These are phyloP conservation scores for Pheosia tremula DNA, from an alignment of 2,888 invertebrate genomes.

Conservation along the genomic window DNA sequence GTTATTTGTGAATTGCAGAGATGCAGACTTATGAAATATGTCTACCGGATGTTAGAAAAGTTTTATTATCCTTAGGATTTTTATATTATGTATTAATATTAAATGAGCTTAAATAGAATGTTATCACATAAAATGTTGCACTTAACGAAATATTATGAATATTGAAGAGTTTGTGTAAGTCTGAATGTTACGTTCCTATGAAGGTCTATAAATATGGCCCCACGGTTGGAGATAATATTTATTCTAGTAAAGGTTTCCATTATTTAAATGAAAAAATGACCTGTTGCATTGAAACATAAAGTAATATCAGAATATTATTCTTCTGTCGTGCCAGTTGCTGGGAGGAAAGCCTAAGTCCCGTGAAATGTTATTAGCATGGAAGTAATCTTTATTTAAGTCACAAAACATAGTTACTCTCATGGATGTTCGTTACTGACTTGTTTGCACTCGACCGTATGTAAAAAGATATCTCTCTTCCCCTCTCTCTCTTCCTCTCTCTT, in stretches of 20 bases:
- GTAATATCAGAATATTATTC: not conserved
- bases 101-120: constrained; percentile 38
- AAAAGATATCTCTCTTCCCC: too few relatives aligned
- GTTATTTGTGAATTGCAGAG: constrained; percentile 19
- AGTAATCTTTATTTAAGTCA: too few relatives aligned
- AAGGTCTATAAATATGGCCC: constrained; percentile 39
- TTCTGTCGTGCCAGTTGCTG: too few relatives aligned
- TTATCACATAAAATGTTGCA: constrained; percentile 26
- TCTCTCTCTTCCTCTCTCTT: too few relatives aligned
- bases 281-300: constrained; percentile 20
- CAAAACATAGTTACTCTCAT: too few relatives aligned
- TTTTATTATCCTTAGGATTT: constrained; percentile 21
- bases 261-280: constrained; percentile 9
- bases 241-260: not conserved
- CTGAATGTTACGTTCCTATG: constrained; percentile 42
- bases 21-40: constrained; percentile 11
- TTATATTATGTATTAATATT: constrained; percentile 27
- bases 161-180: constrained; percentile 32
- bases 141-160: constrained; percentile 27
- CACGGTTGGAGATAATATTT: constrained; percentile 17
- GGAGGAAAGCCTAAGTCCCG: too few relatives aligned
- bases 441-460: too few relatives aligned
- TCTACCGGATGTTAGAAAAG: constrained; percentile 21
- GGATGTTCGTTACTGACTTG: too few relatives aligned
- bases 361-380: too few relatives aligned